Evolutionary conservation across 2,113 vertebrate species (phyloP), one percentile per base, ranked within the genome.

Genomic region (Jacana jacana): DNA sequence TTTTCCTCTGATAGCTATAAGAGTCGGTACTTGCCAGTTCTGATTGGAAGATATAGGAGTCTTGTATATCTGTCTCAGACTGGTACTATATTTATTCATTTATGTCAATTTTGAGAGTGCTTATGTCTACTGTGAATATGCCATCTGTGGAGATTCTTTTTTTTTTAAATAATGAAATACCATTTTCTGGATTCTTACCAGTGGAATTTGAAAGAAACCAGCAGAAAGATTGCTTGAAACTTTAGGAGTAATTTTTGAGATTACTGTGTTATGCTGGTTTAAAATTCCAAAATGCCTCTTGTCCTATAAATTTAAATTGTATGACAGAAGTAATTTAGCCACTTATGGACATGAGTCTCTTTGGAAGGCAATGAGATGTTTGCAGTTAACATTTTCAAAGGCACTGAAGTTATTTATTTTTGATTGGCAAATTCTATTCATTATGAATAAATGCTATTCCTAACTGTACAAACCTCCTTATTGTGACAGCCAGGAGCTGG

Each of bases 1-100:
- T 55, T 85, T 81, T 33, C 46, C 31, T 89, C 22, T 64, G n/a
- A 23, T 52, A 71, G 37, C 54, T 70, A 37, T 25, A 23, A 42
- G 83, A 83, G 39, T 65, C 75, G 83, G 18, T 44, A 17, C 52
- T 73, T 88, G 10, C 46, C 48, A 55, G n/a, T 85, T 89, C 27
- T 92, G 80, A 42, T 55, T 70, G 71, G 37, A 71, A 66, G 54
- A 30, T 12, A 10, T 3, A 24, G 44, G 64, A 89, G 30, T 55
- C 42, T 78, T 27, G 13, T 82, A 8, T 89, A 69, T 72, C 44
- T 85, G 2, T 49, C 88, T 93, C 64, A 86, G 42, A 19, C n/a
- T 88, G 37, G 28, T 80, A 42, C 76, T 88, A 44, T 88, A 84
- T 93, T 95, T 83, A 93, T 92, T 93, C 39, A 88, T 94, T 89